A percentile compares a stretch with the other conserved stretches of the same genome.
These are phyloP conservation scores for Halocynthia roretzi DNA, from an alignment of 23 tunicate species.

Conservation along the genomic window DNA sequence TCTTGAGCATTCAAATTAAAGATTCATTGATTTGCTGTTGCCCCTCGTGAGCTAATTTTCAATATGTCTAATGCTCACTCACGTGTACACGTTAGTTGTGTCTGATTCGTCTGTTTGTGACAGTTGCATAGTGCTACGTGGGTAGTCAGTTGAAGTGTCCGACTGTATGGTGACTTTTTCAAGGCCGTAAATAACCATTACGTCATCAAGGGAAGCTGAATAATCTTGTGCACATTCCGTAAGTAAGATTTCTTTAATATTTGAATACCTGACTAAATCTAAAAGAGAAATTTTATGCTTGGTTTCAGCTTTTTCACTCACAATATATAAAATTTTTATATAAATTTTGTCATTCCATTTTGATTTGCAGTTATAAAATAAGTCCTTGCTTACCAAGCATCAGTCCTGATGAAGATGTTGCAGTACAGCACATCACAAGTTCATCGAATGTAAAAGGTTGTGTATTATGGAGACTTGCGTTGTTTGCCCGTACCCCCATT, in stretches of 20 bases:
- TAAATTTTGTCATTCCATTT: neutral
- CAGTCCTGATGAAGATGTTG: conserved; percentile 7
- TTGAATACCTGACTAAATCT: conserved; percentile 14
- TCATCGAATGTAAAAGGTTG: conserved; percentile 23
- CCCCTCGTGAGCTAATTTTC: too few relatives aligned
- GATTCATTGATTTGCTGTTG: too few relatives aligned
- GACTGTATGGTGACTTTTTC: conserved; percentile 13
- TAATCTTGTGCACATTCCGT: conserved; percentile 13
- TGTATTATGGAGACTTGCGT: conserved; percentile 8
- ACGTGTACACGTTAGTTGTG: conserved; percentile 11
- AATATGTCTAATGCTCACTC: too few relatives aligned
- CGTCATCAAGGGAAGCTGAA: conserved; percentile 3
- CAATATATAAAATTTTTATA: neutral
- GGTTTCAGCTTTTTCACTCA: neutral
- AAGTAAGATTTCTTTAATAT: conserved; percentile 7
- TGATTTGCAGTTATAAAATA: neutral
- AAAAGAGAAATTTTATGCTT: neutral
- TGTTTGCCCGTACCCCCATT: neutral
- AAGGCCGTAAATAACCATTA: conserved; percentile 18
- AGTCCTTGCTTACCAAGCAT: neutral
- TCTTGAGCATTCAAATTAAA: too few relatives aligned
- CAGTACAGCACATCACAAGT: conserved; percentile 8
- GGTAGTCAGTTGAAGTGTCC: conserved; percentile 20
- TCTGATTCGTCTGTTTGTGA: conserved; percentile 14
- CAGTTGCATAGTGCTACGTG: neutral